A percentile compares a stretch with the other conserved stretches of the same genome.
phyloP scores from a whole-genome alignment of 2,797 vertebrate genomes.

The Coreius guichenoti region DNA sequence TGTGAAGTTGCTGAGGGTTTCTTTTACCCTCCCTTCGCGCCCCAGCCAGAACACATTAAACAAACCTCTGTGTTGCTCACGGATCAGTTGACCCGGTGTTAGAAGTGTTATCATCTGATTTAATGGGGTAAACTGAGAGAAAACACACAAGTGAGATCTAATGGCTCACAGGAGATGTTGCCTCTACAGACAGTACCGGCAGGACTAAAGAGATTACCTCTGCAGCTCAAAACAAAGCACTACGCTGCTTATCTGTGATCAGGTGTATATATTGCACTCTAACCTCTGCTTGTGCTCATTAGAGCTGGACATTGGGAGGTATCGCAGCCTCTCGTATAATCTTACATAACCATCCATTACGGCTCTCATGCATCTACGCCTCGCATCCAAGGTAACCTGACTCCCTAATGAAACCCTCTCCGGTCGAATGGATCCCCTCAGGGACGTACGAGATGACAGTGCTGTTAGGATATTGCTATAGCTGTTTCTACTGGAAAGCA shows the following conservation, averaged over 20 bases:
- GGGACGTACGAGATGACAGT: not conserved
- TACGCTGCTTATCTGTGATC: conserved; percentile 68
- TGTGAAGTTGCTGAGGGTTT: conserved; percentile 27
- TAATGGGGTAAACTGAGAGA: not conserved
- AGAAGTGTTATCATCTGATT: not conserved
- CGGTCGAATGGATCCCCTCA: not conserved
- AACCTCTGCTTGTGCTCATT: conserved; percentile 18
- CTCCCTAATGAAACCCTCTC: conserved; percentile 43
- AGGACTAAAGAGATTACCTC: conserved; percentile 61
- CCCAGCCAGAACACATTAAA: conserved; percentile 4
- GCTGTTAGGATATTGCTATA: conserved; percentile 28
- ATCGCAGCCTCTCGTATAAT: conserved; percentile 39
- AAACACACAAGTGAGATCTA: not conserved
- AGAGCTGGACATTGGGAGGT: conserved; percentile 36
- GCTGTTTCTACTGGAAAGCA: not conserved
- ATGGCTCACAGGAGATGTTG: not conserved
- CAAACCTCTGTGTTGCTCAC: not conserved
- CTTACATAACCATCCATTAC: conserved; percentile 45
- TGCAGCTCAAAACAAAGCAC: conserved; percentile 67
- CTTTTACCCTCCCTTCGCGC: not conserved
- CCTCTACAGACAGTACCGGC: conserved; percentile 52
- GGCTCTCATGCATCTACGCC: conserved; percentile 9
- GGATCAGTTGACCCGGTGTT: conserved; percentile 9
- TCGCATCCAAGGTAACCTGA: conserved; percentile 48
- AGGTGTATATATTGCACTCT: conserved; percentile 61